A percentile compares a stretch with the other conserved stretches of the same genome.
Evolutionary conservation across 1,140 invertebrate species (phyloP).

Genomic region (Lineus longissimus): DNA sequence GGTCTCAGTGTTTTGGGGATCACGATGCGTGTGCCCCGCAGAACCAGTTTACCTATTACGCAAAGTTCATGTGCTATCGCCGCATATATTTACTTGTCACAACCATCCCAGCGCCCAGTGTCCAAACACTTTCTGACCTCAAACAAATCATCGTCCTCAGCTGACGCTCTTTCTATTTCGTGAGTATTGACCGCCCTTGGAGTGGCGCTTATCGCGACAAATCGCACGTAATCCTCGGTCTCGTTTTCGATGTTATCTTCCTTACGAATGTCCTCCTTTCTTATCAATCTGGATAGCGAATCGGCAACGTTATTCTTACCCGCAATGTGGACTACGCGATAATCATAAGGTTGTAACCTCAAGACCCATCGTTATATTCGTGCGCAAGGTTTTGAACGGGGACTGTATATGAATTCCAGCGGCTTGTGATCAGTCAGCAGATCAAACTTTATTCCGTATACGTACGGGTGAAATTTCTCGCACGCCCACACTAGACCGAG

Average conservation of each 20-base stretch:
- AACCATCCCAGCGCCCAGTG: background rate
- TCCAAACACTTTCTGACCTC: conserved; percentile 5
- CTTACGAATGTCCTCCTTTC: too few relatives aligned
- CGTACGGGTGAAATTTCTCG: too few relatives aligned
- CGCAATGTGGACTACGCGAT: too few relatives aligned
- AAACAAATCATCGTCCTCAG: conserved; percentile 9
- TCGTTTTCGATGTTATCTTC: background rate
- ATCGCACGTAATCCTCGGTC: conserved; percentile 10
- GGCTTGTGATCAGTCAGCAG: conserved; percentile 50
- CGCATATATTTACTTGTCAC: background rate
- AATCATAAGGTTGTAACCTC: conserved; percentile 13
- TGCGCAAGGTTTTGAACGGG: conserved; percentile 18
- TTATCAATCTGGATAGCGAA: conserved; percentile 7
- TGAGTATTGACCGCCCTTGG: conserved; percentile 8
- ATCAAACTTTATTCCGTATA: too few relatives aligned
- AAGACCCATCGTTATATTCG: too few relatives aligned
- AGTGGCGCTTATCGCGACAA: background rate
- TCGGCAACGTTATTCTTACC: conserved; percentile 11
- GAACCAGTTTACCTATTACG: conserved; percentile 16
- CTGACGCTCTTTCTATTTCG: conserved; percentile 15
- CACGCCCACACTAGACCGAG: too few relatives aligned
- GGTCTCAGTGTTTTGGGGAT: conserved; percentile 9
- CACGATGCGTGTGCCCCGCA: too few relatives aligned
- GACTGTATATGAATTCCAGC: conserved; percentile 21
- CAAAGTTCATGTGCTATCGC: conserved; percentile 16